Evolutionary conservation across 2,888 invertebrate genomes (phyloP).

Genomic region (Agrochola lychnidis): DNA sequence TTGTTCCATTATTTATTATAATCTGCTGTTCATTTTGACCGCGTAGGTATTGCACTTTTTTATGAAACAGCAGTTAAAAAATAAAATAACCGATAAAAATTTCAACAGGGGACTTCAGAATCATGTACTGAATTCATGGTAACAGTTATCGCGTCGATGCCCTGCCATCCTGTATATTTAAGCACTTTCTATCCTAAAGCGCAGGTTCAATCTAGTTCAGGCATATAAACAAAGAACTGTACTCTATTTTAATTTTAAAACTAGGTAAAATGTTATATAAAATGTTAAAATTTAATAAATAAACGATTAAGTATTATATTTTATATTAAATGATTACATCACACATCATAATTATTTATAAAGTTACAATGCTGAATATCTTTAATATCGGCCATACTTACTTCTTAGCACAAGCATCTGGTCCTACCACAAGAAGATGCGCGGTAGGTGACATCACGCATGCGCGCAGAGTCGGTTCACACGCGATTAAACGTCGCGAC

Average conservation of each 20-base stretch:
- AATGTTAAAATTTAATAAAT: not conserved
- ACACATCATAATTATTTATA: not conserved
- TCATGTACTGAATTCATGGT: too few species aligned
- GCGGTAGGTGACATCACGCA: constrained; percentile 67
- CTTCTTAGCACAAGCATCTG: constrained; percentile 83
- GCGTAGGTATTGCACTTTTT: too few species aligned
- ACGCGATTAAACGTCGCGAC: constrained; percentile 75
- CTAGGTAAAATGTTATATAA: too few species aligned
- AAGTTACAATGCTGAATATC: not conserved
- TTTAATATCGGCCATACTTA: constrained; percentile 56
- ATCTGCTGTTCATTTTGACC: too few species aligned
- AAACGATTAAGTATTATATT: not conserved
- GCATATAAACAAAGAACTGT: not conserved
- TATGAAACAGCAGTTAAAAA: too few species aligned
- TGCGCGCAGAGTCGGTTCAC: constrained; percentile 77
- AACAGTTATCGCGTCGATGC: too few species aligned
- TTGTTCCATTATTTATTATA: too few species aligned
- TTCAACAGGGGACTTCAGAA: too few species aligned
- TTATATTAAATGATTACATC: too few species aligned
- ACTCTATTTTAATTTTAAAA: not conserved
- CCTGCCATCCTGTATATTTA: not conserved
- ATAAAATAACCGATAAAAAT: too few species aligned
- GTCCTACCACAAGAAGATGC: constrained; percentile 80
- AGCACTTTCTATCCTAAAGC: not conserved
- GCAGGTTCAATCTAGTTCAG: not conserved